A percentile compares a stretch with the other conserved stretches of the same genome.
phyloP scores from a whole-genome alignment of 2,113 vertebrate species.

The Rhabdomys dilectus region DNA sequence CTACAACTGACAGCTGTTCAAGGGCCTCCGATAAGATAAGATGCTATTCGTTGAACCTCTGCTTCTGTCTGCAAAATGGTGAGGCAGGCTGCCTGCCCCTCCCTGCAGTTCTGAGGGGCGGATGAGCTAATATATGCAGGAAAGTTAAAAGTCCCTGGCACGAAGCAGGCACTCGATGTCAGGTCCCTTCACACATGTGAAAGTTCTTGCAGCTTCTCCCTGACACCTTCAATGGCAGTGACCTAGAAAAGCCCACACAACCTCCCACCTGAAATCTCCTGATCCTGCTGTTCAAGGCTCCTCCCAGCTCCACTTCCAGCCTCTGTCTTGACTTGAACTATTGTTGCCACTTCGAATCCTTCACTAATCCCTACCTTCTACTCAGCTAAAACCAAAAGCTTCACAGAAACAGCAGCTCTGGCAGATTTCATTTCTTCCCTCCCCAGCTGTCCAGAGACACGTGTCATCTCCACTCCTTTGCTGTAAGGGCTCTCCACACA shows the following conservation, averaged over 20 bases:
- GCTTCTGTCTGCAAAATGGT: constrained; percentile 19
- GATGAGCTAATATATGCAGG: not conserved
- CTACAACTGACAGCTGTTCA: not conserved
- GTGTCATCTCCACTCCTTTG: not conserved
- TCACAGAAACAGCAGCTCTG: not conserved
- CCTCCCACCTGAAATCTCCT: not conserved
- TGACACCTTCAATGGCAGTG: not conserved
- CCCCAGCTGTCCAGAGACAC: not conserved
- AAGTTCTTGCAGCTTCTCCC: not conserved
- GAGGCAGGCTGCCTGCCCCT: not conserved
- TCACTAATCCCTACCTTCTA: not conserved
- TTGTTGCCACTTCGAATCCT: not conserved
- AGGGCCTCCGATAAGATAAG: not conserved
- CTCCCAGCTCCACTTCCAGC: not conserved
- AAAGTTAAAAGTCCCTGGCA: not conserved
- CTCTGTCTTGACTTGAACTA: not conserved
- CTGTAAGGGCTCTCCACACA: not conserved
- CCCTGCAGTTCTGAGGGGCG: not conserved
- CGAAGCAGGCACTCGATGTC: not conserved
- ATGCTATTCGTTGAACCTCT: not conserved
- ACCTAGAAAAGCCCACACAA: not conserved
- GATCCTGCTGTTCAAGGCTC: not conserved
- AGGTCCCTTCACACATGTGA: not conserved
- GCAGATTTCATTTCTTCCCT: not conserved
- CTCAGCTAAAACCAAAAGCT: not conserved